A percentile compares a stretch with the other conserved stretches of the same genome.
These are phyloP conservation scores for Heliconius congener DNA, from an alignment of 1,140 invertebrate genomes.

Conservation along the genomic window DNA sequence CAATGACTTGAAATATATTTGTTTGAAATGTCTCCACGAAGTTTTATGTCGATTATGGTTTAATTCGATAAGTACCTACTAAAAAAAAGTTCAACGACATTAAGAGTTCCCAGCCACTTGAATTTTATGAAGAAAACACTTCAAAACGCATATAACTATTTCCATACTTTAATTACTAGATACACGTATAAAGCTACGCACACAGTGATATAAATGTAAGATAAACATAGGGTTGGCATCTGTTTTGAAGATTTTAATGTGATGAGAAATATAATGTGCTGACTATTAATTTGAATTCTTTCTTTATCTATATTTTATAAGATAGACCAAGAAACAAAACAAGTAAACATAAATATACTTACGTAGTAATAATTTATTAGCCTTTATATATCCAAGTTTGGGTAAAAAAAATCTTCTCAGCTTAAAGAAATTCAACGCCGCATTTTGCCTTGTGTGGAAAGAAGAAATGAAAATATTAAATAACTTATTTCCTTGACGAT, in stretches of 20 bases:
- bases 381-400: no score
- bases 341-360: no score
- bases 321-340: no score
- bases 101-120: conserved; percentile 72
- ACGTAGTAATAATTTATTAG: no score
- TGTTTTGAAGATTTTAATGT: conserved; percentile 18
- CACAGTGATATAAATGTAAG: conserved; percentile 25
- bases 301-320: background rate
- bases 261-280: no score
- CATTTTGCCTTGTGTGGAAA: no score
- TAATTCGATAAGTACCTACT: conserved; percentile 23
- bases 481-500: no score
- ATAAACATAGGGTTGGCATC: conserved; percentile 34
- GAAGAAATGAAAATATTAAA: no score
- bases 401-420: no score
- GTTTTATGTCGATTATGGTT: background rate
- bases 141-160: conserved; percentile 78
- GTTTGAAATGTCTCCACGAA: background rate
- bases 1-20: background rate
- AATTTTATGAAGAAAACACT: conserved; percentile 80
- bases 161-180: conserved; percentile 77
- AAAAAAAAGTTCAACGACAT: conserved; percentile 63
- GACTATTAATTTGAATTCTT: background rate
- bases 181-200: conserved; percentile 38
- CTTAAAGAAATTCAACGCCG: no score